A percentile compares a stretch with the other conserved stretches of the same genome.
phyloP scores from a whole-genome alignment of 2,113 vertebrate species.

The Vicugna pacos region DNA sequence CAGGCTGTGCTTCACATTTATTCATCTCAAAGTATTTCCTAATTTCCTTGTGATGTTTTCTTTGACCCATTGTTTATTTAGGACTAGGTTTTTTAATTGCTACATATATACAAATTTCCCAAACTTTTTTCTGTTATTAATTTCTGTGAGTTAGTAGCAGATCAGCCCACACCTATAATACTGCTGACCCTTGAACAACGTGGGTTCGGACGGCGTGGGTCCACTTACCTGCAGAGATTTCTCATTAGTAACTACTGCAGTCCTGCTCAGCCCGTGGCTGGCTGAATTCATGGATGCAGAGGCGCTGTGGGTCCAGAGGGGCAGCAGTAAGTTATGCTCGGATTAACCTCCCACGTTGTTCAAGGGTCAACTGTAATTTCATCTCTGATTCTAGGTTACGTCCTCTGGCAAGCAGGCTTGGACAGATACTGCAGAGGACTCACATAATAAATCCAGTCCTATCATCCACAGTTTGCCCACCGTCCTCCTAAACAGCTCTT shows the following conservation, averaged over 20 bases:
- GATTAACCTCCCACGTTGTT: background rate
- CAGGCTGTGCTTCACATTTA: background rate
- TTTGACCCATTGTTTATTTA: background rate
- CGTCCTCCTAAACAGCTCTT: background rate
- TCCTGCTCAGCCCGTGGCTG: background rate
- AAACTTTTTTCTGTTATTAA: background rate
- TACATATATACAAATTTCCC: background rate
- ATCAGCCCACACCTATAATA: background rate
- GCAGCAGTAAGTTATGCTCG: accelerated
- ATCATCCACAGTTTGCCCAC: background rate
- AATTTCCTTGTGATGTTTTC: background rate
- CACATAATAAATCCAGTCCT: background rate
- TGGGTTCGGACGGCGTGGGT: background rate
- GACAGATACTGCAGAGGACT: background rate
- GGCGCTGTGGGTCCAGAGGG: background rate
- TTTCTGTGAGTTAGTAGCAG: background rate
- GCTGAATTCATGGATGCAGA: background rate
- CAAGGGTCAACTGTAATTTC: background rate
- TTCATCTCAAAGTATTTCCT: background rate
- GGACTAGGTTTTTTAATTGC: background rate
- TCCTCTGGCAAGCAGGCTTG: background rate
- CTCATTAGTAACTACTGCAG: background rate
- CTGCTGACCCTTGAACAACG: background rate
- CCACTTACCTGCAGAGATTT: background rate
- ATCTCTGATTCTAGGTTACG: background rate